Evolutionary conservation across 1,140 invertebrate genomes (phyloP).

Genomic region (Aphelenchoides besseyi): DNA sequence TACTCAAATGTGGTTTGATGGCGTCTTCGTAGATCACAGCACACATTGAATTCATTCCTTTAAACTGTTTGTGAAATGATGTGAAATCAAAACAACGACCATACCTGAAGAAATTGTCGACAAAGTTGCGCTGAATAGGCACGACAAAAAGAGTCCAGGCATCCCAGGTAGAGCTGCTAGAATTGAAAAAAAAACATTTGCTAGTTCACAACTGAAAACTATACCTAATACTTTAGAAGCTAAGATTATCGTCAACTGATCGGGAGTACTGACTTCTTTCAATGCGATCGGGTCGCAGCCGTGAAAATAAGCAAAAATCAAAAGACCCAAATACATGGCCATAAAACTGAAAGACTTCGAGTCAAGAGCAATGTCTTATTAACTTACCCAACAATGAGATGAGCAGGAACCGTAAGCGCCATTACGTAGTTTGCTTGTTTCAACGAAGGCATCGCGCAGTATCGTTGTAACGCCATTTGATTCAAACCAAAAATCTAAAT

Average conservation of each 20-base stretch:
- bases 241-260: slow-evolving; percentile 48
- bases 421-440: slow-evolving; percentile 38
- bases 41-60: slow-evolving; percentile 50
- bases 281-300: slow-evolving; percentile 48
- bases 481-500: slow-evolving; percentile 56
- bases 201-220: no score
- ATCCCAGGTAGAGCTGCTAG: slow-evolving; percentile 47
- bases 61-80: no score
- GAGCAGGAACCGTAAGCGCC: slow-evolving; percentile 16
- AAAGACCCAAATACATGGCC: slow-evolving; percentile 45
- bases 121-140: slow-evolving; percentile 47
- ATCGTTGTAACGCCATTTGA: slow-evolving; percentile 53
- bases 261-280: slow-evolving; percentile 46
- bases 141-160: slow-evolving; percentile 51
- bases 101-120: slow-evolving; percentile 48
- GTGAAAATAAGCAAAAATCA: slow-evolving; percentile 55
- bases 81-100: no score
- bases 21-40: slow-evolving; percentile 54
- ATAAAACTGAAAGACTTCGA: slow-evolving; percentile 49
- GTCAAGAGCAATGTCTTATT: slow-evolving; percentile 21
- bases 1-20: slow-evolving; percentile 37
- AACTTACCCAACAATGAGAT: slow-evolving; percentile 8
- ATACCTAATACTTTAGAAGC: slow-evolving; percentile 48
- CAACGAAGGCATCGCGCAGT: slow-evolving; percentile 47
- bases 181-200: slow-evolving; percentile 6